A percentile compares a stretch with the other conserved stretches of the same genome.
Conservation (phyloP, 2,113 vertebrate genomes). For the Ammodytes dubius region DNA sequence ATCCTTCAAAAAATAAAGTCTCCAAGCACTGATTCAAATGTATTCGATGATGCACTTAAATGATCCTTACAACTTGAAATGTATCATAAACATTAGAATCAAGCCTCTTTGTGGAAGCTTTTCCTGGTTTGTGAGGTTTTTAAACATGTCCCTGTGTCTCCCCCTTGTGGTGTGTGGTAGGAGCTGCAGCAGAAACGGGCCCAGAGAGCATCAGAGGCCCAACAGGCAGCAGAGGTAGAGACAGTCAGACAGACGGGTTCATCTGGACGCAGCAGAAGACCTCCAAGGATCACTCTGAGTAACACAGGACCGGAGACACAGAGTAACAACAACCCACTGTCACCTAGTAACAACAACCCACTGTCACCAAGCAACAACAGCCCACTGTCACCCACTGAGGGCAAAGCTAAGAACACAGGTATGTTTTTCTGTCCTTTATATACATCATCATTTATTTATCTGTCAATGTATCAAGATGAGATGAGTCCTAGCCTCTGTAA, state of each 20-base stretch:
- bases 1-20: background rate
- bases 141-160: slow-evolving; percentile 2
- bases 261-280: slow-evolving; percentile 77
- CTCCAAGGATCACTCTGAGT: slow-evolving; percentile 54
- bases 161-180: slow-evolving; percentile 74
- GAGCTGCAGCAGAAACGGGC: slow-evolving; percentile 92
- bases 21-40: background rate
- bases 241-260: slow-evolving; percentile 69
- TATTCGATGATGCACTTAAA: background rate
- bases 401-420: slow-evolving; percentile 90
- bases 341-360: slow-evolving; percentile 37
- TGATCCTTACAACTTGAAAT: background rate
- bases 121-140: background rate
- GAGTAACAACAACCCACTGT: slow-evolving; percentile 45
- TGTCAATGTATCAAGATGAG: background rate
- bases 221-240: slow-evolving; percentile 76
- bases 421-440: background rate
- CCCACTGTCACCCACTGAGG: slow-evolving; percentile 43
- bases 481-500: fast-evolving
- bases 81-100: too few species aligned
- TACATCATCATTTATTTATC: background rate
- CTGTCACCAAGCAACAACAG: slow-evolving; percentile 59
- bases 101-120: background rate
- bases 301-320: slow-evolving; percentile 49
- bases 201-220: slow-evolving; percentile 75